phyloP scores from a whole-genome alignment of 2,797 vertebrate genomes.

The Notolepis coatsorum region DNA sequence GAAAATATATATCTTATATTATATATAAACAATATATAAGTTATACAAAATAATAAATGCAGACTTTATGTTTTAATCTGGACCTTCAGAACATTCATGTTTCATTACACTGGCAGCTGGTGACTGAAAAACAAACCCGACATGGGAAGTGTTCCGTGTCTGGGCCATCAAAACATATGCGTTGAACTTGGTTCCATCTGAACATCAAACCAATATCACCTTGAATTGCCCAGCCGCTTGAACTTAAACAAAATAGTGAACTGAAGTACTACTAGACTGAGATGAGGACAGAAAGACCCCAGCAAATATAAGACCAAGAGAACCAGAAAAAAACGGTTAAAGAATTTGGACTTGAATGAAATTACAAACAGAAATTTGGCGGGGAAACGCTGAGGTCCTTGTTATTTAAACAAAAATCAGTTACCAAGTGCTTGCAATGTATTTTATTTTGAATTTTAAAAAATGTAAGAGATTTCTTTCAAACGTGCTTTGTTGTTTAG shows the following conservation, averaged over 20 bases:
- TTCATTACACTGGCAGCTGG: neutral
- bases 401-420: constrained; percentile 35
- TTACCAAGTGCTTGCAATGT: constrained; percentile 43
- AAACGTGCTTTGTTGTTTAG: constrained; percentile 39
- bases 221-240: constrained; percentile 26
- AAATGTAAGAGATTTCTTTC: constrained; percentile 10
- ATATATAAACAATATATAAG: too few relatives aligned
- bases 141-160: constrained; percentile 43
- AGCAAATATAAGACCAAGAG: constrained; percentile 29
- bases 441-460: constrained; percentile 24
- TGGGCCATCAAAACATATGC: constrained; percentile 22
- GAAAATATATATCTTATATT: too few relatives aligned
- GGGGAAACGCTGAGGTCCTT: constrained; percentile 36
- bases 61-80: too few relatives aligned
- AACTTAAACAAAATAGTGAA: constrained; percentile 52
- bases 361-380: constrained; percentile 36
- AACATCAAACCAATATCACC: constrained; percentile 45
- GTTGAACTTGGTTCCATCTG: constrained; percentile 39
- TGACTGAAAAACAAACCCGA: constrained; percentile 60
- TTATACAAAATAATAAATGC: too few relatives aligned
- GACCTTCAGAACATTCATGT: neutral
- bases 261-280: constrained; percentile 22
- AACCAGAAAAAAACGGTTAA: constrained; percentile 26
- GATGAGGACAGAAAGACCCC: constrained; percentile 19
- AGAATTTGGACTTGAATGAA: constrained; percentile 30